phyloP scores from a whole-genome alignment of 2,888 invertebrate species.

The Sarcophaga rosellei region DNA sequence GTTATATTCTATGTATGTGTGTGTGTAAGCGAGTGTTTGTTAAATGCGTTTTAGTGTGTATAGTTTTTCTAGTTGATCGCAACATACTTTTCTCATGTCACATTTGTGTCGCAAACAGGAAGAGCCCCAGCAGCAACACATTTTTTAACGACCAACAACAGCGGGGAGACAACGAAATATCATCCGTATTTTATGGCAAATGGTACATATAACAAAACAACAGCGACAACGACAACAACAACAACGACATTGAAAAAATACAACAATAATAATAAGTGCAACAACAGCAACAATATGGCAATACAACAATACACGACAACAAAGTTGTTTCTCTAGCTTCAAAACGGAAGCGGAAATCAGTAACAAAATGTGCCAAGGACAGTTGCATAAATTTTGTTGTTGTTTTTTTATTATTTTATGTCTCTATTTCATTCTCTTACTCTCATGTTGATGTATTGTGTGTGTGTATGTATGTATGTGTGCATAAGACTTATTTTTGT shows the following conservation, averaged over 20 bases:
- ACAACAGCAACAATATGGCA: constrained; percentile 68
- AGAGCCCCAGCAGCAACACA: constrained; percentile 65
- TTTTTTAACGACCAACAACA: constrained; percentile 60
- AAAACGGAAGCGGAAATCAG: constrained; percentile 76
- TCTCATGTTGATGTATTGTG: background rate
- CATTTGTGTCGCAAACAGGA: constrained; percentile 79
- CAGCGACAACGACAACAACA: constrained; percentile 41
- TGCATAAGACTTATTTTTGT: background rate
- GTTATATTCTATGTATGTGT: background rate
- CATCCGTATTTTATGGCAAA: constrained; percentile 31
- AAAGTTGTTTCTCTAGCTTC: constrained; percentile 29
- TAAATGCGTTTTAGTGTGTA: constrained; percentile 23
- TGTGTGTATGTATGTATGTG: background rate
- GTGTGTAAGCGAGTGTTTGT: constrained; percentile 6
- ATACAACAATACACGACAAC: background rate
- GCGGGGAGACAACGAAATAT: constrained; percentile 50
- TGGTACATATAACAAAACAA: constrained; percentile 67
- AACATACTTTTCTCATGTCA: constrained; percentile 77
- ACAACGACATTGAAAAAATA: constrained; percentile 53
- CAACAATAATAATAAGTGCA: constrained; percentile 42
- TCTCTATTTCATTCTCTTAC: background rate
- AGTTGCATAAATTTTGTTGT: constrained; percentile 74
- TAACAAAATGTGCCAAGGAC: constrained; percentile 77
- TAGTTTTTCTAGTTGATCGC: constrained; percentile 73
- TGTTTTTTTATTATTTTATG: too few relatives aligned